Evolutionary conservation across 2,113 vertebrate species (phyloP).

Genomic region (Apeltes quadracus): DNA sequence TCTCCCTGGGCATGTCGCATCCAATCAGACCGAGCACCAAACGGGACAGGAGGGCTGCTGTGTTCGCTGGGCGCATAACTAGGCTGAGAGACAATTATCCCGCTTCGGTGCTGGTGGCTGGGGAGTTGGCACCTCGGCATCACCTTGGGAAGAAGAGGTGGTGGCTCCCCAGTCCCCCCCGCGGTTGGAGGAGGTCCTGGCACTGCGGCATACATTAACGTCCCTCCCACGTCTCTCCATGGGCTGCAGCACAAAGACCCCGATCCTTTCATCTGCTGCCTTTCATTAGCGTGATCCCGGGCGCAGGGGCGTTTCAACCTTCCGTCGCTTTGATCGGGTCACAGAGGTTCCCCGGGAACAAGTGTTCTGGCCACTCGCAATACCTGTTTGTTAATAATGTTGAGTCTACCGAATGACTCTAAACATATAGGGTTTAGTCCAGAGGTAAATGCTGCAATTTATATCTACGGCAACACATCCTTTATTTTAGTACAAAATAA

Average conservation of each 20-base stretch:
- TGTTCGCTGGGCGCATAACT: slow-evolving; percentile 89
- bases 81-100: slow-evolving; percentile 85
- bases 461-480: neutral
- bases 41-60: slow-evolving; percentile 82
- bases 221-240: slow-evolving; percentile 69
- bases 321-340: slow-evolving; percentile 64
- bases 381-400: slow-evolving; percentile 10
- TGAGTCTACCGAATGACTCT: neutral
- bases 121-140: slow-evolving; percentile 88
- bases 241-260: slow-evolving; percentile 65
- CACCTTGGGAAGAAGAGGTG: slow-evolving; percentile 88
- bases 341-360: slow-evolving; percentile 52
- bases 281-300: slow-evolving; percentile 72
- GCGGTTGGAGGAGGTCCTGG: slow-evolving; percentile 72
- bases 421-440: neutral
- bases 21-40: slow-evolving; percentile 88
- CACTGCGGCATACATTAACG: slow-evolving; percentile 87
- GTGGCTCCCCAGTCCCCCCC: slow-evolving; percentile 87
- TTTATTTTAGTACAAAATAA: neutral
- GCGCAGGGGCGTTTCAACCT: slow-evolving; percentile 42
- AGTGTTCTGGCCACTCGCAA: slow-evolving; percentile 33
- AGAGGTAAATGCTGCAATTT: neutral
- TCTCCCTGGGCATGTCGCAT: slow-evolving; percentile 90
- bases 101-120: slow-evolving; percentile 70
- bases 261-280: slow-evolving; percentile 85